These are phyloP conservation scores for Sebastolobus alascanus DNA, from an alignment of 2,797 vertebrate genomes.

Conservation along the genomic window DNA sequence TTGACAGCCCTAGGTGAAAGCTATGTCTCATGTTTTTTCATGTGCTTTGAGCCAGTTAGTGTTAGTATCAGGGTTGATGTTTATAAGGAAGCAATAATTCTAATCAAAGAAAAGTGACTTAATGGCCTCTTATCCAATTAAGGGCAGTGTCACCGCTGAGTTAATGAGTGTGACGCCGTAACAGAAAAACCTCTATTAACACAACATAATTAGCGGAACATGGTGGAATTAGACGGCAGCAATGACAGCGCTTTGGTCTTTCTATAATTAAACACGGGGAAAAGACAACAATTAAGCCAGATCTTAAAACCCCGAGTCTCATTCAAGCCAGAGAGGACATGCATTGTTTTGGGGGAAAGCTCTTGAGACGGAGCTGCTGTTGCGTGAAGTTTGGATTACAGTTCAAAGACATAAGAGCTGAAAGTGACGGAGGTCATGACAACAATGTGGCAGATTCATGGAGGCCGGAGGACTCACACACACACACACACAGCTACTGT, in stretches of 20 bases:
- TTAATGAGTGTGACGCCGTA: constrained; percentile 77
- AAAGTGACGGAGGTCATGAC: constrained; percentile 72
- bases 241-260: constrained; percentile 72
- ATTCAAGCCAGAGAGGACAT: constrained; percentile 68
- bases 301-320: constrained; percentile 70
- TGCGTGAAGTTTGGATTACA: constrained; percentile 64
- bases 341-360: constrained; percentile 74
- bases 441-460: constrained; percentile 21
- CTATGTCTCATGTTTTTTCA: constrained; percentile 16
- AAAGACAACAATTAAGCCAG: constrained; percentile 80
- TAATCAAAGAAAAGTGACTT: constrained; percentile 75
- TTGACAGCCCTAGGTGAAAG: neutral
- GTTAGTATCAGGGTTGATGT: constrained; percentile 38
- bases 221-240: constrained; percentile 73
- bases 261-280: constrained; percentile 75
- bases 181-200: constrained; percentile 76
- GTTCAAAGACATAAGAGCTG: constrained; percentile 67
- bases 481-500: neutral
- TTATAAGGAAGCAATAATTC: constrained; percentile 56
- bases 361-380: constrained; percentile 65
- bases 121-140: constrained; percentile 78
- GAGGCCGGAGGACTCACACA: neutral
- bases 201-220: constrained; percentile 80
- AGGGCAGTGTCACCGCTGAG: constrained; percentile 79
- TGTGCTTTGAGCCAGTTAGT: constrained; percentile 31